These are phyloP conservation scores for Australoheros scitulus DNA, from an alignment of 2,113 vertebrate species.

Conservation along the genomic window DNA sequence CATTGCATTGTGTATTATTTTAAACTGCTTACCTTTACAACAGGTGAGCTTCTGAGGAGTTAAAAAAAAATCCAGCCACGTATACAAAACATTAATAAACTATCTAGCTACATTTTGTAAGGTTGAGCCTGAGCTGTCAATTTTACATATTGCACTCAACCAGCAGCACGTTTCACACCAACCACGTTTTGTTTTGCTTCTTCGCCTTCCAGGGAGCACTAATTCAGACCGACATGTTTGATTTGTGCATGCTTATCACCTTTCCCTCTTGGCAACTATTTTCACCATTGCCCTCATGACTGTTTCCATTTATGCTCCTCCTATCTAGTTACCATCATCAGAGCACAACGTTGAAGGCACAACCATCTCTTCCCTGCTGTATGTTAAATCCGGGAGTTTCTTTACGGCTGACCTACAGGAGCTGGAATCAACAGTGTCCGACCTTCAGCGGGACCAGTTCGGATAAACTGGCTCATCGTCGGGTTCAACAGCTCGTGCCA, in stretches of 20 bases:
- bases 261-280: background rate
- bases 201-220: background rate
- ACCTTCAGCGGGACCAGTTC: background rate
- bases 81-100: background rate
- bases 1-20: background rate
- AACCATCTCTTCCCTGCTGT: background rate
- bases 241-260: background rate
- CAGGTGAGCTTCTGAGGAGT: background rate
- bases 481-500: background rate
- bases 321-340: background rate
- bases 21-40: background rate
- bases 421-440: background rate
- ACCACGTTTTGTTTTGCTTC: background rate
- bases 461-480: background rate
- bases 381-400: background rate
- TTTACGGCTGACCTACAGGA: background rate
- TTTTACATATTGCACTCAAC: background rate
- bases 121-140: background rate
- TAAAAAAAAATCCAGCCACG: background rate
- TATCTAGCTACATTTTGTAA: background rate
- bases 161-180: background rate
- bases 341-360: constrained; percentile 41
- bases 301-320: background rate
- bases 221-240: background rate
- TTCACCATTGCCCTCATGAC: background rate